phyloP scores from a whole-genome alignment of 30 jellyfish, hydroid and myxozoan species.

The Hydractinia symbiolongicarpus region DNA sequence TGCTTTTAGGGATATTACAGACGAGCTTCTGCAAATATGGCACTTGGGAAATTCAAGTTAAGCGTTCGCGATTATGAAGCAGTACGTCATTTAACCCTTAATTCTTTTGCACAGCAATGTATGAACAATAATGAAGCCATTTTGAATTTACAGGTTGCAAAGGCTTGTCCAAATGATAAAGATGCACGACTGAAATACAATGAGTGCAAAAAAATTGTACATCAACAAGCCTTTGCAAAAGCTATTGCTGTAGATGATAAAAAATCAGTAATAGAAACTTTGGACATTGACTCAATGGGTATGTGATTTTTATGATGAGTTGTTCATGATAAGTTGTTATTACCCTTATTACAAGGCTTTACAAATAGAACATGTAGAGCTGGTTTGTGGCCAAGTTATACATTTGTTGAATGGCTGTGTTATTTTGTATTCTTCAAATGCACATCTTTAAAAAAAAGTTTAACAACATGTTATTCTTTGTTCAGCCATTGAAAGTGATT shows the following conservation, averaged over 20 bases:
- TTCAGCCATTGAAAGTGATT: constrained; percentile 79
- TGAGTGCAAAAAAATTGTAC: constrained; percentile 86
- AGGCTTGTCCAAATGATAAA: constrained; percentile 85
- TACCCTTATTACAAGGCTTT: background rate
- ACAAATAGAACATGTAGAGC: too few species aligned
- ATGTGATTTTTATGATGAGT: background rate
- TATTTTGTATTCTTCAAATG: background rate
- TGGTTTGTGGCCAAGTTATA: background rate
- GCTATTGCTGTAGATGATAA: constrained; percentile 83
- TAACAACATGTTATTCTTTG: background rate
- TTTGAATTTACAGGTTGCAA: constrained; percentile 49
- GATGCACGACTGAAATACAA: constrained; percentile 73
- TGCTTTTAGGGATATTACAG: constrained; percentile 79
- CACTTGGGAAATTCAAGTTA: constrained; percentile 84
- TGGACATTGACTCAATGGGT: constrained; percentile 87
- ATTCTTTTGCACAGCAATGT: background rate
- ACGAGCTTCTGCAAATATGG: constrained; percentile 93
- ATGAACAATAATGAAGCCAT: background rate
- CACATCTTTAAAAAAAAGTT: background rate
- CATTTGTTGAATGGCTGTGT: background rate
- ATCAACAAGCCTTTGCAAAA: constrained; percentile 90
- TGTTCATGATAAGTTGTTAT: background rate
- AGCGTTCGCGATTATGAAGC: constrained; percentile 89
- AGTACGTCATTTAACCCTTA: constrained; percentile 26
- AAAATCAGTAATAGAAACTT: constrained; percentile 62